Conservation (phyloP, 2,797 vertebrate species). For the Enteromius viviparus region DNA sequence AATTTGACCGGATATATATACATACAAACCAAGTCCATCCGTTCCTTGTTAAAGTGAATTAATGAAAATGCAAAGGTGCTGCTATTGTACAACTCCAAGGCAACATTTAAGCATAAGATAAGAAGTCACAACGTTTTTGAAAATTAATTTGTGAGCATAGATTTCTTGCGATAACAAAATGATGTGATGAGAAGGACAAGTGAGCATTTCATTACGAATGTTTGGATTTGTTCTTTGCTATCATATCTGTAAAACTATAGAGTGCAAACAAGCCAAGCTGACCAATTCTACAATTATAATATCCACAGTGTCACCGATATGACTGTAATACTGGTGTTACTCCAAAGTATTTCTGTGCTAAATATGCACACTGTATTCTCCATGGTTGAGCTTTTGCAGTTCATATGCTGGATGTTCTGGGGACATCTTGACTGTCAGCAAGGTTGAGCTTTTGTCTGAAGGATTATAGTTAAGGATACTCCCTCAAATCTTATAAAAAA, state of each 20-base stretch:
- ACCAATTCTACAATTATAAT: slow-evolving; percentile 33
- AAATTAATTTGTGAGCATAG: not conserved
- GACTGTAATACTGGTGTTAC: slow-evolving; percentile 39
- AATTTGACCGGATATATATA: not conserved
- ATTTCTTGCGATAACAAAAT: slow-evolving; percentile 5
- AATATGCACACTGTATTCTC: slow-evolving; percentile 11
- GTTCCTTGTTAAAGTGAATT: slow-evolving; percentile 52
- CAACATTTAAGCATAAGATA: slow-evolving; percentile 41
- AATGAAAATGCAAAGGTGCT: slow-evolving; percentile 47
- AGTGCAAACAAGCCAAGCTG: slow-evolving; percentile 24
- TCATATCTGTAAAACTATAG: slow-evolving; percentile 35
- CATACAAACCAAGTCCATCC: not conserved
- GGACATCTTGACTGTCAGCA: slow-evolving; percentile 90
- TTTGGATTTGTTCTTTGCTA: slow-evolving; percentile 37
- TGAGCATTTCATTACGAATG: slow-evolving; percentile 11
- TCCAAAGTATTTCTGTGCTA: slow-evolving; percentile 9
- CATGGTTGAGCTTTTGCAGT: not conserved
- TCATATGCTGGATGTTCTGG: slow-evolving; percentile 84
- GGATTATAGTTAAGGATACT: slow-evolving; percentile 45
- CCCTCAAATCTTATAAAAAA: not conserved
- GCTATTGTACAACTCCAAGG: slow-evolving; percentile 46
- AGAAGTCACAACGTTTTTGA: slow-evolving; percentile 23
- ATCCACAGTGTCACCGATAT: slow-evolving; percentile 36
- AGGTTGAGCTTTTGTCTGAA: slow-evolving; percentile 94
- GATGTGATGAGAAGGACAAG: slow-evolving; percentile 10